phyloP scores from a whole-genome alignment of 2,888 invertebrate genomes.

The Synergus japonicus region DNA sequence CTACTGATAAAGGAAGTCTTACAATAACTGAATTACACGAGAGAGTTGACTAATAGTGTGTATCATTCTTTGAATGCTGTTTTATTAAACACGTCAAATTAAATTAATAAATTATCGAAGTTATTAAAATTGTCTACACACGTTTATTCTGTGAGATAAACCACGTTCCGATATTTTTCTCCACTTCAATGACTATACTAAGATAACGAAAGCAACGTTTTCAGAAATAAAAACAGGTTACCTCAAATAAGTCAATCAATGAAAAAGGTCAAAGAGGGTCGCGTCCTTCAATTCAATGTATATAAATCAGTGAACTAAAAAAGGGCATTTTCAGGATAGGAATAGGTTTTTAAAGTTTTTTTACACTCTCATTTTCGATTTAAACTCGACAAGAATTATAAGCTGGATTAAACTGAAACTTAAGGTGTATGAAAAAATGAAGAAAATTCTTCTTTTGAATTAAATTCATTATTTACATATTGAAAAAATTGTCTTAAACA shows the following conservation, averaged over 20 bases:
- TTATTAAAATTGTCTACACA: background rate
- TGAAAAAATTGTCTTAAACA: background rate
- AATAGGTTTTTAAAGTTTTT: background rate
- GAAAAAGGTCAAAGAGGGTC: conserved; percentile 33
- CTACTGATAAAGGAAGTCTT: conserved; percentile 23
- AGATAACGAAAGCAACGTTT: conserved; percentile 1
- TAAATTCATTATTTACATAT: background rate
- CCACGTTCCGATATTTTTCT: conserved; percentile 17
- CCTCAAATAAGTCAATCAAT: conserved; percentile 15
- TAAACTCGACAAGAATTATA: background rate
- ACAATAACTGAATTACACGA: background rate
- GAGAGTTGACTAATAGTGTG: conserved; percentile 29
- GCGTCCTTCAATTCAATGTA: conserved; percentile 20
- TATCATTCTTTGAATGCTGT: background rate
- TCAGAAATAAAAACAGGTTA: conserved; percentile 16
- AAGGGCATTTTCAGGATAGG: conserved; percentile 1
- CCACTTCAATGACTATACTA: conserved; percentile 9
- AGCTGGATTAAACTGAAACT: background rate
- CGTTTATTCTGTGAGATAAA: background rate
- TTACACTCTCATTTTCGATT: background rate
- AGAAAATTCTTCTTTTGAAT: background rate
- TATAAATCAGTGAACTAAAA: conserved; percentile 21
- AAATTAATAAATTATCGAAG: conserved; percentile 20
- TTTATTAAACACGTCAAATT: conserved; percentile 2
- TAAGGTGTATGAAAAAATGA: background rate